These are phyloP conservation scores for Pyrocoelia pectoralis DNA, from an alignment of 2,888 invertebrate species.

Conservation along the genomic window DNA sequence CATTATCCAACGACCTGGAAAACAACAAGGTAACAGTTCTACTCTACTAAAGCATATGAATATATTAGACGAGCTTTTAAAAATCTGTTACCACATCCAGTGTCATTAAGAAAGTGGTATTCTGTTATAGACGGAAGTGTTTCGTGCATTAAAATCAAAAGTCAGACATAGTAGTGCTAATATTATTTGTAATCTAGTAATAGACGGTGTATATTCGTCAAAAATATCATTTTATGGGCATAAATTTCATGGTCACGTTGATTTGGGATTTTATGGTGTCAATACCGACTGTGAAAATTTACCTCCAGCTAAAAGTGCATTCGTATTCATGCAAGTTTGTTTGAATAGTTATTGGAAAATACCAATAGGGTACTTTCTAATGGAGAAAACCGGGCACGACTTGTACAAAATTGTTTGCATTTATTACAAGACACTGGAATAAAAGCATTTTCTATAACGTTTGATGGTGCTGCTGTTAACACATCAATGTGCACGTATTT, in stretches of 20 bases:
- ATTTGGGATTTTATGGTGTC: not conserved
- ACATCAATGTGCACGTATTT: conserved; percentile 18
- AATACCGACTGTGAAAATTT: not conserved
- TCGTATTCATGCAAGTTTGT: conserved; percentile 5
- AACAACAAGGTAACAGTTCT: too few relatives aligned
- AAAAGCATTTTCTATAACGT: conserved; percentile 22
- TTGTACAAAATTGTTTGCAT: conserved; percentile 6
- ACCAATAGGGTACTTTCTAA: conserved; percentile 7
- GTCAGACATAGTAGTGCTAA: not conserved
- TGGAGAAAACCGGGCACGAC: too few relatives aligned
- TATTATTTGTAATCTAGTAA: not conserved
- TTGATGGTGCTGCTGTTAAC: conserved; percentile 29
- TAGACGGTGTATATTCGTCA: not conserved
- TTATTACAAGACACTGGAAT: conserved; percentile 16
- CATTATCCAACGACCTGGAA: too few relatives aligned
- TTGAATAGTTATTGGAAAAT: conserved; percentile 8
- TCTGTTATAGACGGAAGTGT: not conserved
- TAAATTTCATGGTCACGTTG: not conserved
- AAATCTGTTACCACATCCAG: too few relatives aligned
- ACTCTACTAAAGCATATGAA: too few relatives aligned
- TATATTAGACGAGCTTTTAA: too few relatives aligned
- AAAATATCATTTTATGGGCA: not conserved
- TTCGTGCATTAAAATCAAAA: not conserved
- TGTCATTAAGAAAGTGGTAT: too few relatives aligned
- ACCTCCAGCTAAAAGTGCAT: conserved; percentile 1